Percentiles rank a stretch among this genome's conserved stretches.
These are phyloP conservation scores for Bovichtus diacanthus DNA, from an alignment of 2,797 vertebrate species.

Conservation along the genomic window DNA sequence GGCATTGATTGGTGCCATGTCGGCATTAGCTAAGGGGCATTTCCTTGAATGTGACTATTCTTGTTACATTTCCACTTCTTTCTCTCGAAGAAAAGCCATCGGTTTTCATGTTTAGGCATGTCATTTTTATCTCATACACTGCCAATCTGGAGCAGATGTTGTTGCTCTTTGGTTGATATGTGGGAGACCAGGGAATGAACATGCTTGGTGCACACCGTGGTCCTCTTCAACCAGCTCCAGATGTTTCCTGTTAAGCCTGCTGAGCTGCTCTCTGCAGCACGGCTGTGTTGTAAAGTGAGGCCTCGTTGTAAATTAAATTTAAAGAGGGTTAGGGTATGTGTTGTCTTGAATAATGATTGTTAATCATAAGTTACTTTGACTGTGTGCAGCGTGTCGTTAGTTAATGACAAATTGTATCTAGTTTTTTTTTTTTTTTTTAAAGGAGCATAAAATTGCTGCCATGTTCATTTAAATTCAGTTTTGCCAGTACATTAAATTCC, in stretches of 20 bases:
- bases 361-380: constrained; percentile 29
- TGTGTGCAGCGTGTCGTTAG: constrained; percentile 17
- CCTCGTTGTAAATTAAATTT: constrained; percentile 54
- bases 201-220: constrained; percentile 50
- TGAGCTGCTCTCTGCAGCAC: constrained; percentile 33
- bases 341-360: constrained; percentile 25
- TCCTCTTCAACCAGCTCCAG: constrained; percentile 71
- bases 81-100: constrained; percentile 24
- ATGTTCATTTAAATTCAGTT: not conserved
- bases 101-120: constrained; percentile 43
- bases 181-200: constrained; percentile 62
- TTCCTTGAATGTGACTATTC: constrained; percentile 7
- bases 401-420: too few relatives aligned
- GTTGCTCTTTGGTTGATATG: constrained; percentile 57
- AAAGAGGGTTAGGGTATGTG: constrained; percentile 25
- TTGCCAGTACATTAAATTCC: not conserved
- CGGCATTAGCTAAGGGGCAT: constrained; percentile 20
- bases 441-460: not conserved
- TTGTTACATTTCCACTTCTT: constrained; percentile 29
- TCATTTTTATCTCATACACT: constrained; percentile 31
- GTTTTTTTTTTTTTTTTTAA: too few relatives aligned
- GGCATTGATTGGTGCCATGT: constrained; percentile 15
- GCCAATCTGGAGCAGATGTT: constrained; percentile 71
- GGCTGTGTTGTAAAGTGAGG: constrained; percentile 55
- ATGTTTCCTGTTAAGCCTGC: constrained; percentile 76